Conservation (phyloP, 1,140 invertebrate species). For the Drosophila pseudoananassae region DNA sequence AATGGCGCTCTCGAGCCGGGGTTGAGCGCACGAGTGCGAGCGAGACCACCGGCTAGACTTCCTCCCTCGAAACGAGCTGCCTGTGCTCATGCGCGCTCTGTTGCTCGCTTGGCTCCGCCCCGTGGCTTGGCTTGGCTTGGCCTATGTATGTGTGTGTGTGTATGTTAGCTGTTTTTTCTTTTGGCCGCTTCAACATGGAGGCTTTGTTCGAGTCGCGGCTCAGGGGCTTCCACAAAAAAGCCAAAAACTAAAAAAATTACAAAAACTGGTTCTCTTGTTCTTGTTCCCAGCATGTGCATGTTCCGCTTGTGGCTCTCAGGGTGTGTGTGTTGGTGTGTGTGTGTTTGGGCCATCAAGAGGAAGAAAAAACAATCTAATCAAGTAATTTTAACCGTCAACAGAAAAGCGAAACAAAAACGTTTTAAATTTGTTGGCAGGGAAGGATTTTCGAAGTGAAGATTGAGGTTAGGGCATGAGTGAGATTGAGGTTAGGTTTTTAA, state of each 20-base stretch:
- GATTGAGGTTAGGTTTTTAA: background rate
- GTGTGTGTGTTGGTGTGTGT: background rate
- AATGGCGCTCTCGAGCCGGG: conserved; percentile 59
- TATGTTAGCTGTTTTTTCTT: conserved; percentile 40
- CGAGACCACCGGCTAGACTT: conserved; percentile 56
- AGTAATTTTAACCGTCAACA: conserved; percentile 65
- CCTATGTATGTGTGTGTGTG: conserved; percentile 12
- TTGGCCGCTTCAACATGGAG: conserved; percentile 72
- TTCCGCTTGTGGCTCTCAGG: conserved; percentile 4
- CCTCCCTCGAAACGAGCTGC: conserved; percentile 39
- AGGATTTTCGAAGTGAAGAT: background rate
- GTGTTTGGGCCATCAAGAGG: conserved; percentile 18
- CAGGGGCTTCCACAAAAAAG: conserved; percentile 26
- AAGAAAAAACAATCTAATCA: conserved; percentile 70
- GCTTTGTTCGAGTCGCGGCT: conserved; percentile 48
- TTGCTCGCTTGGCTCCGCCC: background rate
- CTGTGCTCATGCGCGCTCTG: conserved; percentile 73
- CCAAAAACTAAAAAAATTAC: conserved; percentile 48
- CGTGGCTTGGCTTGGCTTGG: conserved; percentile 7
- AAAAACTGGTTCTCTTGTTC: conserved; percentile 67
- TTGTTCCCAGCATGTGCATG: conserved; percentile 56
- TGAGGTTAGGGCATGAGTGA: background rate
- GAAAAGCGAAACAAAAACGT: conserved; percentile 35
- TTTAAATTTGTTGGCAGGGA: conserved; percentile 19
- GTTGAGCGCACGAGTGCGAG: conserved; percentile 28